Evolutionary conservation across 2,888 invertebrate genomes (phyloP).

Genomic region (Caenorhabditis sp.): DNA sequence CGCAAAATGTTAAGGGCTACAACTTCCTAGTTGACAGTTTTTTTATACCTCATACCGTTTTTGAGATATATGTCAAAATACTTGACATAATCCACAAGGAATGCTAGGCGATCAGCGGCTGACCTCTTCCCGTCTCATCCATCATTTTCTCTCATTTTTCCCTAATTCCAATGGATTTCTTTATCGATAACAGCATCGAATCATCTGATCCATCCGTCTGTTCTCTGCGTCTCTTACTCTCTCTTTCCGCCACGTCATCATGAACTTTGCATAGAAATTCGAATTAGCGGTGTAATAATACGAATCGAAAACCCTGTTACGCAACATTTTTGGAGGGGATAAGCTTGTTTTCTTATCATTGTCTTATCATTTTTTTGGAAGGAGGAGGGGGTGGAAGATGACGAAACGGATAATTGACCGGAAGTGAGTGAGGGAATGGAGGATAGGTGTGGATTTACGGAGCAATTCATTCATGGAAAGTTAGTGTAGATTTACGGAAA

Average conservation of each 20-base stretch:
- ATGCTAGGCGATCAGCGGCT: no score
- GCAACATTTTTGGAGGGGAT: constrained; percentile 31
- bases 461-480: no score
- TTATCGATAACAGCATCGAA: constrained; percentile 43
- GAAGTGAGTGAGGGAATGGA: constrained; percentile 10
- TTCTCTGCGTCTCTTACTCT: constrained; percentile 12
- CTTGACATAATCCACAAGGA: constrained; percentile 6
- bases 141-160: constrained; percentile 38
- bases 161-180: background rate
- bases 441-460: background rate
- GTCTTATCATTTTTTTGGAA: constrained; percentile 21
- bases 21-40: no score
- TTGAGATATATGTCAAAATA: no score
- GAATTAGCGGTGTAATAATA: constrained; percentile 23
- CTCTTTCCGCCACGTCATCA: constrained; percentile 6
- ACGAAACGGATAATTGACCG: background rate
- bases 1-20: no score
- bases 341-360: constrained; percentile 52
- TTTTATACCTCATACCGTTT: no score
- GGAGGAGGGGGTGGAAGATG: constrained; percentile 2
- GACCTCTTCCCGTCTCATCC: constrained; percentile 43
- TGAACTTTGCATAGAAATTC: background rate
- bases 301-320: constrained; percentile 7
- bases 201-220: no score
- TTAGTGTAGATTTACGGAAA: background rate